phyloP scores from a whole-genome alignment of 2,797 vertebrate species.

The Sparidentex hasta region DNA sequence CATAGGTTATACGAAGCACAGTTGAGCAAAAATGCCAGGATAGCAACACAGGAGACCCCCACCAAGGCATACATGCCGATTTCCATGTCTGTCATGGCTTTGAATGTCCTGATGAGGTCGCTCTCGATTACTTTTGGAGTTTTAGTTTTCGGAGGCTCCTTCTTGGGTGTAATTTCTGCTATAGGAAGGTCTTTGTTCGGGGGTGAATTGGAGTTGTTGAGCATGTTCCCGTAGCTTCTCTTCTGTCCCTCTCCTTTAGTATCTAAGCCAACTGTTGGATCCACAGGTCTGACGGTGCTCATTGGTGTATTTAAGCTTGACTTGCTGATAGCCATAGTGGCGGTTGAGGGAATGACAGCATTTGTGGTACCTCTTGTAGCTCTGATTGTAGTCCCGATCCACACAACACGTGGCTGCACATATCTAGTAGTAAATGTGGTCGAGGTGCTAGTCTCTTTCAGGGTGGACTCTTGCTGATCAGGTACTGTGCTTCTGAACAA shows the following conservation, averaged over 20 bases:
- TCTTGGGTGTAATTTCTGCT: slow-evolving; percentile 64
- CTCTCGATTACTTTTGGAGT: slow-evolving; percentile 79
- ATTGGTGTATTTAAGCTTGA: slow-evolving; percentile 43
- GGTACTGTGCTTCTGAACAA: slow-evolving; percentile 64
- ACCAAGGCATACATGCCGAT: slow-evolving; percentile 93
- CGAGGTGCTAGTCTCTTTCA: slow-evolving; percentile 41
- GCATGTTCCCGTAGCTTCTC: slow-evolving; percentile 77
- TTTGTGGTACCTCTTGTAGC: slow-evolving; percentile 23
- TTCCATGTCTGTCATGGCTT: slow-evolving; percentile 90
- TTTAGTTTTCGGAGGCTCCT: slow-evolving; percentile 83
- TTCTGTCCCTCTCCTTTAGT: slow-evolving; percentile 66
- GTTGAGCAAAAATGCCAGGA: slow-evolving; percentile 94
- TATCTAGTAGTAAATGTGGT: slow-evolving; percentile 34
- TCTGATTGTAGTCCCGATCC: slow-evolving; percentile 54
- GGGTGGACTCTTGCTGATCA: slow-evolving; percentile 44
- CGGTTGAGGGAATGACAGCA: neutral
- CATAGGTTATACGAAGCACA: slow-evolving; percentile 89
- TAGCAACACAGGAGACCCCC: slow-evolving; percentile 91
- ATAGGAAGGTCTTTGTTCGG: slow-evolving; percentile 53
- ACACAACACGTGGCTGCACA: slow-evolving; percentile 43
- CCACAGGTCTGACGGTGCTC: slow-evolving; percentile 69
- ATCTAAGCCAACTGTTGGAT: slow-evolving; percentile 29
- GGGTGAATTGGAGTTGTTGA: slow-evolving; percentile 83
- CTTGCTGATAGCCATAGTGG: slow-evolving; percentile 37
- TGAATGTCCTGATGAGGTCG: slow-evolving; percentile 81